Conservation (phyloP, 2,888 invertebrate genomes). For the Eurois occulta region DNA sequence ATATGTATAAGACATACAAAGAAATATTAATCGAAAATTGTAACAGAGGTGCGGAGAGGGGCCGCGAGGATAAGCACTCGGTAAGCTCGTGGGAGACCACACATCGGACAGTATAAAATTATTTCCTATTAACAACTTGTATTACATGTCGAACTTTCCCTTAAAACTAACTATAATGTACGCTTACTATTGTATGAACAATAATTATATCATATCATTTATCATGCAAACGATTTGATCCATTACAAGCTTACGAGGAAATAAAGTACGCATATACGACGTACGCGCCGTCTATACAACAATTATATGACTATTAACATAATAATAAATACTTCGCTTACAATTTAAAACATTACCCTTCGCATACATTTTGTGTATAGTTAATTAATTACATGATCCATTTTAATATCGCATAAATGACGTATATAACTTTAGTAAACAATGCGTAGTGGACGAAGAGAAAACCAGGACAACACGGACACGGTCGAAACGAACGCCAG, state of each 20-base stretch:
- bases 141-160: slow-evolving; percentile 69
- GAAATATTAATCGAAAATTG: slow-evolving; percentile 53
- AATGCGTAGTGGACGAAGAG: slow-evolving; percentile 74
- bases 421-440: slow-evolving; percentile 52
- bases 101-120: slow-evolving; percentile 81
- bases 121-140: slow-evolving; percentile 80
- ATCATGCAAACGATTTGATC: slow-evolving; percentile 78
- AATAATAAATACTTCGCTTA: slow-evolving; percentile 74
- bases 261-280: slow-evolving; percentile 67
- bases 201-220: slow-evolving; percentile 62
- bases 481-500: slow-evolving; percentile 43
- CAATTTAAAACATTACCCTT: slow-evolving; percentile 76
- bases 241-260: slow-evolving; percentile 78
- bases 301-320: slow-evolving; percentile 68
- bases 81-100: slow-evolving; percentile 75
- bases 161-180: slow-evolving; percentile 65
- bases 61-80: slow-evolving; percentile 63
- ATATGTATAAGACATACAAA: slow-evolving; percentile 70
- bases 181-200: slow-evolving; percentile 69
- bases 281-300: slow-evolving; percentile 67
- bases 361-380: slow-evolving; percentile 75
- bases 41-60: slow-evolving; percentile 51
- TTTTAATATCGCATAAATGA: slow-evolving; percentile 62
- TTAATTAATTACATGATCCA: slow-evolving; percentile 58
- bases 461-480: slow-evolving; percentile 68